Evolutionary conservation across 2,113 vertebrate genomes (phyloP).

Genomic region (Serinus canaria): DNA sequence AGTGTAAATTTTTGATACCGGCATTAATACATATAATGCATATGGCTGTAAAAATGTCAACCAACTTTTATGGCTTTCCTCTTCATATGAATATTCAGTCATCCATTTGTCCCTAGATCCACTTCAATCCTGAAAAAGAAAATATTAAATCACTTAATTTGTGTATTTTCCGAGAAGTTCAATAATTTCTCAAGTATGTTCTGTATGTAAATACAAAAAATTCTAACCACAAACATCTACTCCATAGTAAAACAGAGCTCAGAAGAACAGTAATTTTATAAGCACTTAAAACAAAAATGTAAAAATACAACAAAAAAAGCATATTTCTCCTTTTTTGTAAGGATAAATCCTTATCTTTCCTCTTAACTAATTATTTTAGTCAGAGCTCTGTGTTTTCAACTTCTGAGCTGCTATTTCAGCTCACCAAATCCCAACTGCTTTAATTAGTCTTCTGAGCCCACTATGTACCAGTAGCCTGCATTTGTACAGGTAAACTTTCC

Average conservation of each 20-base stretch:
- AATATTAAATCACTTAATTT: background rate
- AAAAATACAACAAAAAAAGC: background rate
- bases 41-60: slow-evolving; percentile 43
- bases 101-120: slow-evolving; percentile 66
- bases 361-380: background rate
- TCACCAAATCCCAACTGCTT: background rate
- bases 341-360: background rate
- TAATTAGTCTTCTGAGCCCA: background rate
- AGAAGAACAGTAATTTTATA: background rate
- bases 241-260: background rate
- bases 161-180: background rate
- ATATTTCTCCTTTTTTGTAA: background rate
- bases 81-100: slow-evolving; percentile 74
- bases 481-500: background rate
- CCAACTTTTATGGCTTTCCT: slow-evolving; percentile 77
- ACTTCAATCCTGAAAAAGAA: slow-evolving; percentile 69
- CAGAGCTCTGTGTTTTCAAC: background rate
- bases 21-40: background rate
- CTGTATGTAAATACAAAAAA: background rate
- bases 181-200: background rate
- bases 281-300: background rate
- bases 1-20: background rate
- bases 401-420: background rate
- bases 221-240: background rate
- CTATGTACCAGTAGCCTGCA: background rate